Conservation (phyloP, 2,797 vertebrate species). For the Brachyalestes nurse region DNA sequence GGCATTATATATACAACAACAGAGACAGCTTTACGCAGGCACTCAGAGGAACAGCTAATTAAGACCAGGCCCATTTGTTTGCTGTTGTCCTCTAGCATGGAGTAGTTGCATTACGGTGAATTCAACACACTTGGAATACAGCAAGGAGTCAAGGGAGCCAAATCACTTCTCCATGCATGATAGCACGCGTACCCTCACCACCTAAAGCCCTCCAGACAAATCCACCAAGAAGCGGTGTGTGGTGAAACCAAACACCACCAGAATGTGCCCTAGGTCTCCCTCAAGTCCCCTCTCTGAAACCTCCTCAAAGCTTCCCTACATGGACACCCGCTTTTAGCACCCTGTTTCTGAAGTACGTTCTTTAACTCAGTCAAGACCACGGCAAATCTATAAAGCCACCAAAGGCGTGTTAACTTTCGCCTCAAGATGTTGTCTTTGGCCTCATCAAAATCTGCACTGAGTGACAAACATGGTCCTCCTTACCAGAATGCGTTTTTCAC, state of each 20-base stretch:
- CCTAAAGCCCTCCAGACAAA: constrained; percentile 35
- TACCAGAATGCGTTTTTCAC: constrained; percentile 44
- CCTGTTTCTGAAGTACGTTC: constrained; percentile 28
- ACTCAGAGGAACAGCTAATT: constrained; percentile 62
- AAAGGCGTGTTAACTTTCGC: constrained; percentile 47
- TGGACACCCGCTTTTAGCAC: constrained; percentile 44
- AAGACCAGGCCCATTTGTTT: constrained; percentile 59
- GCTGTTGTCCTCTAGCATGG: constrained; percentile 54
- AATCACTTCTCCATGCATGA: constrained; percentile 32
- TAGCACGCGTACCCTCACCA: constrained; percentile 4
- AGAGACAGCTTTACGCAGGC: constrained; percentile 57
- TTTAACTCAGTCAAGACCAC: constrained; percentile 50
- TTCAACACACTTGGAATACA: constrained; percentile 38
- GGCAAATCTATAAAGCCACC: constrained; percentile 56
- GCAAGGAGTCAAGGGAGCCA: constrained; percentile 12
- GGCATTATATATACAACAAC: constrained; percentile 63
- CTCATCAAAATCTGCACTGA: constrained; percentile 44
- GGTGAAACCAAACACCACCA: constrained; percentile 36
- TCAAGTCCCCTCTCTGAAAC: constrained; percentile 40
- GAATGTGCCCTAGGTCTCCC: constrained; percentile 34
- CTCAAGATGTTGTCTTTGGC: constrained; percentile 56
- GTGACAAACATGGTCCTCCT: constrained; percentile 58
- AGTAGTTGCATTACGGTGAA: constrained; percentile 46
- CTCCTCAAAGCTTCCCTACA: constrained; percentile 44
- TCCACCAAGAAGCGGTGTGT: constrained; percentile 30